Percentiles rank a stretch among this genome's conserved stretches.
Conservation (phyloP, 1,140 invertebrate species). For the Halyomorpha halys region DNA sequence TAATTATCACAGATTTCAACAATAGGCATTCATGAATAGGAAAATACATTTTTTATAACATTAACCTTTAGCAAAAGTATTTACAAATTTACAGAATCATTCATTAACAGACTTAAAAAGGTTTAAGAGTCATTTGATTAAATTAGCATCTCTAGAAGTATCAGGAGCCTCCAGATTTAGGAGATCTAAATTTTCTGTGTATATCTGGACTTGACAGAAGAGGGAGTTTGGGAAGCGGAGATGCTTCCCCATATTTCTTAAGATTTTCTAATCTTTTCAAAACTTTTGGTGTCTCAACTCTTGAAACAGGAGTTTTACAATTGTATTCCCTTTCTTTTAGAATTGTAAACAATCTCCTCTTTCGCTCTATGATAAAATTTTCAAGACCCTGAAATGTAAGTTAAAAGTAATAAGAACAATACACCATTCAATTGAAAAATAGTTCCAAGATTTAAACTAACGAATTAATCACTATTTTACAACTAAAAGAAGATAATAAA, state of each 20-base stretch:
- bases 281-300: not conserved
- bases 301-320: not conserved
- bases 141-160: no score
- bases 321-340: not conserved
- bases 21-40: no score
- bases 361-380: not conserved
- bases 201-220: conserved; percentile 2
- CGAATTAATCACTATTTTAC: no score
- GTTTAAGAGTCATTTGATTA: no score
- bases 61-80: no score
- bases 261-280: conserved; percentile 1
- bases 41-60: no score
- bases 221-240: conserved; percentile 3
- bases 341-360: not conserved
- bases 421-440: not conserved
- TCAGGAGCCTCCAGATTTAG: not conserved
- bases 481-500: no score
- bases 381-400: conserved; percentile 3
- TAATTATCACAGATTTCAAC: no score
- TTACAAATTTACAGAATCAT: no score
- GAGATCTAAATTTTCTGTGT: not conserved
- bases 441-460: no score
- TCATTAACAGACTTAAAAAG: no score
- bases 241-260: not conserved
- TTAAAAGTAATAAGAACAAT: not conserved